Base-by-base conservation (phyloP, 2,797 vertebrate genomes). In the Telmatherina bonti region DNA sequence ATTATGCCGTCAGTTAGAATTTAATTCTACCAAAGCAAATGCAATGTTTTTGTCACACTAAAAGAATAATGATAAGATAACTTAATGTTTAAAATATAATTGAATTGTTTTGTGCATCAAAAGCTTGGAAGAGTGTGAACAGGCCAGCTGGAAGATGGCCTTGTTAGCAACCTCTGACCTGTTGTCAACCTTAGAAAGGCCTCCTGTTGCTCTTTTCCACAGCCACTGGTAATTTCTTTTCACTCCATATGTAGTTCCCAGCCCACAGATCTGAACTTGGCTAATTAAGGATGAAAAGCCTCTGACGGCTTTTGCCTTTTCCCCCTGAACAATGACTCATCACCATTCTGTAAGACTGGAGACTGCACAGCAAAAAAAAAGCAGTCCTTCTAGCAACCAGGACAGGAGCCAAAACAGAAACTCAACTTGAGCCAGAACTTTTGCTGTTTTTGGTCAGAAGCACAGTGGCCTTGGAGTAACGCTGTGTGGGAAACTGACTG, bases 271-370 rank as follows among this genome's bases (percentile, higher is more conserved):
- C 90, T 91, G 89, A 91, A 91, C 87, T 91, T 89, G 89, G 84
- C 89, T 91, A 90, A 90, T 91, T 92, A 88, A 89, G 79, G 76
- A 81, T 88, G 87, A 88, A 91, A 89, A 85, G 79, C 31, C 79
- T 83, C 62, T 70, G 84, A 87, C 62, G 56, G 68, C 65, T 72
- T 86, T 87, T 68, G 72, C 68, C 85, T 87, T 89, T 91, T 91
- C 81, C 82, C 58, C 55, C 29, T 13, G 57, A 74, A 91, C 78
- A 85, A 89, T 89, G 78, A 84, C 61, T 62, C 41, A 41, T 86
- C 80, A 45, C 74, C 76, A 61, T 82, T 80, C 78, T 83, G 78
- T 7, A 5, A 81, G 70, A 70, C 52, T 49, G 55, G 59, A 60
- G 74, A 55, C n/a, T 13, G 62, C 49, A 51, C 41, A 38, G 66